Conservation (phyloP, 2,113 vertebrate species). For the Euleptes europaea region DNA sequence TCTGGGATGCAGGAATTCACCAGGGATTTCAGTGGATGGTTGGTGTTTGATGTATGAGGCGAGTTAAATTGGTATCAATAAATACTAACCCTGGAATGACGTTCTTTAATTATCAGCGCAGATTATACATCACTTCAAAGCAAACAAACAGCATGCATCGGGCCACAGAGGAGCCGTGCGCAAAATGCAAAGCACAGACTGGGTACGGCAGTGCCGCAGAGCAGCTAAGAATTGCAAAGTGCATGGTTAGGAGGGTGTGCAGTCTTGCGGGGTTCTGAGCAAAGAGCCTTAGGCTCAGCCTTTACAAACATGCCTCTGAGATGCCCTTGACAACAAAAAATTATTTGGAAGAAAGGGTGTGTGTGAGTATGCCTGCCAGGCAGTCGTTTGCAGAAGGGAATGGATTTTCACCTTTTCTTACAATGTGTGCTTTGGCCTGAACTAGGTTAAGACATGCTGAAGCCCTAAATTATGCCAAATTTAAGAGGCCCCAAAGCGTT, state of each 20-base stretch:
- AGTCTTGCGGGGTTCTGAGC: neutral
- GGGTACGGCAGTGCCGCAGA: neutral
- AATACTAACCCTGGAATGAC: constrained; percentile 30
- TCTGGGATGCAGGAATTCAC: constrained; percentile 23
- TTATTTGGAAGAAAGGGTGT: neutral
- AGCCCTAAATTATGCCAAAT: too few relatives aligned
- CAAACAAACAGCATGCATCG: constrained; percentile 19
- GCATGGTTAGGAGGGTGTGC: neutral
- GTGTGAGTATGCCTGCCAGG: too few relatives aligned
- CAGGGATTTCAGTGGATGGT: constrained; percentile 17
- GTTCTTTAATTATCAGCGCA: constrained; percentile 31
- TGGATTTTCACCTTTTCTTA: neutral
- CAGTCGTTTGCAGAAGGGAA: neutral
- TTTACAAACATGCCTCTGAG: neutral
- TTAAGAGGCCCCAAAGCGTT: too few relatives aligned
- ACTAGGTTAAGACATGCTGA: too few relatives aligned
- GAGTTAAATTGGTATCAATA: constrained; percentile 39
- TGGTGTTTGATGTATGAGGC: constrained; percentile 34
- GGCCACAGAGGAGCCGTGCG: constrained; percentile 12
- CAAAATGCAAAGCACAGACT: constrained; percentile 4
- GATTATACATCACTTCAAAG: constrained; percentile 36
- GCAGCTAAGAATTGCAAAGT: neutral
- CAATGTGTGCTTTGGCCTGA: neutral
- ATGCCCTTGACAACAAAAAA: neutral
- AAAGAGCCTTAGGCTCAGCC: neutral